Conservation (phyloP, 2,113 vertebrate genomes). For the Nycticryphes semicollaris region DNA sequence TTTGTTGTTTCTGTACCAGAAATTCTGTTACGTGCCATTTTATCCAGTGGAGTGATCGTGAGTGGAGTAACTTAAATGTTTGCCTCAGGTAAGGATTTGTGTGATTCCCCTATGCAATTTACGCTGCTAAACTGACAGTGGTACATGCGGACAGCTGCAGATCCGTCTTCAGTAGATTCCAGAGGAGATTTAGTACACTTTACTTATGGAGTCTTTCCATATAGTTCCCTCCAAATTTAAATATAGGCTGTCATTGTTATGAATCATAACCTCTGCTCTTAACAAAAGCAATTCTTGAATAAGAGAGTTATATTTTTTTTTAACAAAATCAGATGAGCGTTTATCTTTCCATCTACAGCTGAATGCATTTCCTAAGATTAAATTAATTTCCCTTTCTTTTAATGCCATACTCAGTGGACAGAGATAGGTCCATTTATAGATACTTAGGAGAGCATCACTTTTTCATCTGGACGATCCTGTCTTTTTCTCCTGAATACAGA, state of each 20-base stretch:
- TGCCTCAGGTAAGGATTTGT: no score
- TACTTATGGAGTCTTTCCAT: background rate
- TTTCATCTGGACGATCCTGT: background rate
- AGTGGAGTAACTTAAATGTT: no score
- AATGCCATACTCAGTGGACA: background rate
- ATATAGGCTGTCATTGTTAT: background rate
- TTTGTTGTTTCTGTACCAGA: no score
- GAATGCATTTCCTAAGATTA: background rate
- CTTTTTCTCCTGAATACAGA: background rate
- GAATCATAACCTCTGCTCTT: background rate
- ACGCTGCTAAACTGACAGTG: no score
- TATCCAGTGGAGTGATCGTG: no score
- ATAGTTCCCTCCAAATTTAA: background rate
- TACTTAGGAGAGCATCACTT: background rate
- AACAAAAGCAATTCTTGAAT: background rate
- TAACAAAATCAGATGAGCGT: background rate
- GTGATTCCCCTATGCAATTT: no score
- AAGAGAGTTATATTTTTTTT: background rate
- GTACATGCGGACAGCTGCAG: no score
- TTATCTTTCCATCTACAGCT: background rate
- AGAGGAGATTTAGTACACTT: no score
- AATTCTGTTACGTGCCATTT: no score
- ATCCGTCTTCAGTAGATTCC: no score
- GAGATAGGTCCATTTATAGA: background rate
- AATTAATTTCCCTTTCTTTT: background rate